Conservation (phyloP, 2,113 vertebrate genomes). For the Galemys pyrenaicus region DNA sequence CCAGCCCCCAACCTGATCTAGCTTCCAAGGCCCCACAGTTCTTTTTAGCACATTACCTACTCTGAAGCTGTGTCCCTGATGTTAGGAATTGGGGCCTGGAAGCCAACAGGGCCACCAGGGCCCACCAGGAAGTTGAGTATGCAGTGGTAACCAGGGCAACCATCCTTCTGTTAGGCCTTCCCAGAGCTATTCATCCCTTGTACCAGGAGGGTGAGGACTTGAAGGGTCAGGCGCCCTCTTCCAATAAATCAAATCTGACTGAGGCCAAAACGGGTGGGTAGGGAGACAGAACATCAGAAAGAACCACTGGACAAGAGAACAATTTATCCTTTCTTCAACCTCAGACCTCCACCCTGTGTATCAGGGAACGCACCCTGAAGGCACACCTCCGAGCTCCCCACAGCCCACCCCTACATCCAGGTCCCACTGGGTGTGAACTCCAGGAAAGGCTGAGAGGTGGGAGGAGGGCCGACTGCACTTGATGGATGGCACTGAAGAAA, state of each 20-base stretch:
- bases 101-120: neutral
- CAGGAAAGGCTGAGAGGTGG: constrained; percentile 61
- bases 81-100: neutral
- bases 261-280: neutral
- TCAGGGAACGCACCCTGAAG: neutral
- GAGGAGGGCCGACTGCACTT: constrained; percentile 58
- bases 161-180: neutral
- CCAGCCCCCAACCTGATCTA: neutral
- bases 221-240: neutral
- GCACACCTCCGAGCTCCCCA: neutral
- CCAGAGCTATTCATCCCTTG: neutral
- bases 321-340: neutral
- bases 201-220: neutral
- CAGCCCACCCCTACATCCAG: neutral
- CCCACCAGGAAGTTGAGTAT: neutral
- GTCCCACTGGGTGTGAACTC: neutral
- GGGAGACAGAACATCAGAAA: neutral
- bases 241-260: neutral
- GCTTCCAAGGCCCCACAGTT: neutral
- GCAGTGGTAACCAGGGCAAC: constrained; percentile 31
- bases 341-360: neutral
- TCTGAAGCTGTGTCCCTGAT: neutral
- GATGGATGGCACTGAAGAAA: constrained; percentile 77
- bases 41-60: neutral
- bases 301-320: neutral